Conservation (phyloP, 2,113 vertebrate species). For the Parotia lawesii region DNA sequence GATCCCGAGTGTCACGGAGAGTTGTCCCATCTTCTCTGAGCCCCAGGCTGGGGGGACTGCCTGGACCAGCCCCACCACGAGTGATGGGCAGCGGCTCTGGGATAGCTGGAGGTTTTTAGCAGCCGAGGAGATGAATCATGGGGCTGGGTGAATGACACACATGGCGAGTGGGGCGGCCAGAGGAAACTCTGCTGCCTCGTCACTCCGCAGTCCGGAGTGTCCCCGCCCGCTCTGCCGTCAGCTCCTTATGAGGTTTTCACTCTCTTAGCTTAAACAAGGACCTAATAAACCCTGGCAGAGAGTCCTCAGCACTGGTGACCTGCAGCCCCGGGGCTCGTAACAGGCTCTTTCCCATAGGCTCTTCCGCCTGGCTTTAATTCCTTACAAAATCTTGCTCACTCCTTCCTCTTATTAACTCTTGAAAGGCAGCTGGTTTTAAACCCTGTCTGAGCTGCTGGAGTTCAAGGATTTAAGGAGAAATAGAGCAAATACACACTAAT, state of each 20-base stretch:
- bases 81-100: background rate
- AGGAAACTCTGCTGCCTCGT: slow-evolving; percentile 29
- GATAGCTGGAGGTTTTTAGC: background rate
- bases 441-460: background rate
- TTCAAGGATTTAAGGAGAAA: background rate
- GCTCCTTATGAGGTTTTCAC: background rate
- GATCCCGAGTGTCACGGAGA: background rate
- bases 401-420: slow-evolving; percentile 32
- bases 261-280: background rate
- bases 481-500: fast-evolving
- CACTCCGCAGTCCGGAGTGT: background rate
- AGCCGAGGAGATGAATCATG: slow-evolving; percentile 11
- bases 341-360: background rate
- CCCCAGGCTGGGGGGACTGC: background rate
- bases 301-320: background rate
- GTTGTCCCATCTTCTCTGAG: background rate
- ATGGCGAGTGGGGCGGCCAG: background rate
- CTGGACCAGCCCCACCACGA: background rate
- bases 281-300: background rate
- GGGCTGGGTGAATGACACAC: slow-evolving; percentile 4
- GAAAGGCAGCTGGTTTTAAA: background rate
- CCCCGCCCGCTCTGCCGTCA: background rate
- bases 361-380: background rate
- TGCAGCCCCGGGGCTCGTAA: background rate
- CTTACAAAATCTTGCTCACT: background rate